Base-by-base conservation (phyloP, 2,113 vertebrate genomes). In the Stegastes partitus region DNA sequence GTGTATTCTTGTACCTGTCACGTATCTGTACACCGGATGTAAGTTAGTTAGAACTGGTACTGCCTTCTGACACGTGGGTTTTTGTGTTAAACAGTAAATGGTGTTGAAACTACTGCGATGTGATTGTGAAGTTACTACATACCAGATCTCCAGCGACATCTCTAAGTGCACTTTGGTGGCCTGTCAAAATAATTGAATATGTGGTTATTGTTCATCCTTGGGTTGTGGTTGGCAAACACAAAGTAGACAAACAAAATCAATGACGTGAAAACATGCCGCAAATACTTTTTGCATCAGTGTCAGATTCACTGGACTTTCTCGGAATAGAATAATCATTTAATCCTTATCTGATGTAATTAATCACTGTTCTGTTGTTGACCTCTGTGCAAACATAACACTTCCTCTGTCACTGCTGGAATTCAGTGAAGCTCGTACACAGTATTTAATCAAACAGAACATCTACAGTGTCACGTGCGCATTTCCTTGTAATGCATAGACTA, bases 121-220 rank as follows among this genome's bases (percentile, higher is more conserved):
- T 22, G 1, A 58, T n/a, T 16, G 37, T 69, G 3, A 66, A 12
- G 16, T 56, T 2, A 57, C 79, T 83, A 96, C 96, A 76, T 95
- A 99, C 98, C 97, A 99, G 74, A 98, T 96, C 90, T 99, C 97
- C 88, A 98, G 89, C 19, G 87, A 94, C 89, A 99, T 90, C 84
- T 99, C 96, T 87, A 98, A 88, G 92, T 93, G 93, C 71, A 99
- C 94, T 91, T 97, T 95, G 78, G 96, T 99, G 79, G 96, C 95
- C 98, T 99, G 93, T 92, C 2, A 85, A 89, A 85, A 90, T 22
- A 89, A 83, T 22, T 47, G 69, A 75, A 82, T 37, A 34, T 21
- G 22, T 31, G 23, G 47, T 85, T 82, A 80, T 14, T 66, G 51
- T 0, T 12, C 16, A 80, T 11, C 4, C 15, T 65, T 18, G n/a